Evolutionary conservation across 2,113 vertebrate species (phyloP).

Genomic region (Sitta europaea): DNA sequence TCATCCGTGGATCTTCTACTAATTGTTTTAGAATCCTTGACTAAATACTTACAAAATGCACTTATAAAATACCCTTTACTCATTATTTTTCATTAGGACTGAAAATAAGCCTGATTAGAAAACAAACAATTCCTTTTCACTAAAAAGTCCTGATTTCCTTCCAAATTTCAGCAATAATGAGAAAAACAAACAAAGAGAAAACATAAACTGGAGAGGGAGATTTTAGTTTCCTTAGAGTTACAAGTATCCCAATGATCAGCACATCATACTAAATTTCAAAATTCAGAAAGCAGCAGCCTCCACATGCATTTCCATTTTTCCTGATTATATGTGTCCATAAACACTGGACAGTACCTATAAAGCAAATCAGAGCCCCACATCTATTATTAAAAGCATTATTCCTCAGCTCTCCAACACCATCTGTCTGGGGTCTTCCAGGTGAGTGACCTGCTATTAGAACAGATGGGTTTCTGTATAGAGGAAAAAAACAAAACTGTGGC

Average conservation of each 20-base stretch:
- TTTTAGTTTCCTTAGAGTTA: not conserved
- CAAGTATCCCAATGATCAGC: not conserved
- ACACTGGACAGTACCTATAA: accelerated
- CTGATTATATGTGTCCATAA: not conserved
- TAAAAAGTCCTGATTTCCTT: not conserved
- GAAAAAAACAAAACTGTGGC: not conserved
- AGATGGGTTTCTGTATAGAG: not conserved
- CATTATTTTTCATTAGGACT: not conserved
- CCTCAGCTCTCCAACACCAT: not conserved
- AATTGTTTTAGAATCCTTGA: not conserved
- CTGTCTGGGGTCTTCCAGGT: not conserved
- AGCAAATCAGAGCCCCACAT: not conserved
- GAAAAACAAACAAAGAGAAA: not conserved
- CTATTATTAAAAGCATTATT: not conserved
- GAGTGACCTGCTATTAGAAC: not conserved
- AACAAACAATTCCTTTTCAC: not conserved
- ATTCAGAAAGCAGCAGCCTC: not conserved
- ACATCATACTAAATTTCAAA: not conserved
- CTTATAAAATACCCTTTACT: not conserved
- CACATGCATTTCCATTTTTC: not conserved
- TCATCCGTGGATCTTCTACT: not conserved
- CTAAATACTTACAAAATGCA: not conserved
- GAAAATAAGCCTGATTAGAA: not conserved
- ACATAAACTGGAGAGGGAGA: not conserved
- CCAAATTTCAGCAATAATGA: not conserved